Base-by-base conservation (phyloP, 2,888 invertebrate species). In the Chirona hameri region DNA sequence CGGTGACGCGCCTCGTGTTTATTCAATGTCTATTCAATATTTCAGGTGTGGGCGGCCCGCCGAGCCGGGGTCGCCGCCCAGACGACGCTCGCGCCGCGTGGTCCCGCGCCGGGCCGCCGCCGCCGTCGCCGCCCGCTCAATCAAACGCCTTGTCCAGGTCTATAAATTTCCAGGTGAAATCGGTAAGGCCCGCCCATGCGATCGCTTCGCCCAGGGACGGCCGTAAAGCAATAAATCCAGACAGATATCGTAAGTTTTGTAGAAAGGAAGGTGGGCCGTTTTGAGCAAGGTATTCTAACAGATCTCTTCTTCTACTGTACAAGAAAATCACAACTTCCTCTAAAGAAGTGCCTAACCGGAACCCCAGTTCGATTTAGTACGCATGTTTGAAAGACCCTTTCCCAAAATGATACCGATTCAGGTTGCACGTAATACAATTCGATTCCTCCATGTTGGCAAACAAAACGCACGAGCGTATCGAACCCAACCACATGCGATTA, bases 21-120 rank as follows among this genome's bases (percentile, higher is more conserved):
- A 72, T 72, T 72, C 72, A 72, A 72, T 72, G 72, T 72, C 72
- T 72, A 72, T 72, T 72, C 72, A 72, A 72, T 72, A 72, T 72
- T 72, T 72, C 72, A 72, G 72, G 72, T 31, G 72, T 31, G 31
- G 72, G 72, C 72, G 29, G 72, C 15, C 4, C 15, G 10, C 31
- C 15, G 65, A 12, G 65, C 27, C 27, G 65, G 65, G 65, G 65
- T 65, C n/a, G 65, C 65, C n/a, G 27, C 27, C n/a, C n/a, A 65
- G 65, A 12, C 27, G 65, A n/a, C n/a, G 21, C 0, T 5, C 5
- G n/a, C 65, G 27, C n/a, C 65, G n/a, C 31, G 15, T 18, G 72
- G 18, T 31, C 31, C 31, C 29, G 31, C 72, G 72, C 31, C 31
- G 18, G 27, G 27, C 27, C 65, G 65, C 27, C 65, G 27, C 27